phyloP scores from a whole-genome alignment of 1,140 invertebrate genomes.

The Atta colombica region DNA sequence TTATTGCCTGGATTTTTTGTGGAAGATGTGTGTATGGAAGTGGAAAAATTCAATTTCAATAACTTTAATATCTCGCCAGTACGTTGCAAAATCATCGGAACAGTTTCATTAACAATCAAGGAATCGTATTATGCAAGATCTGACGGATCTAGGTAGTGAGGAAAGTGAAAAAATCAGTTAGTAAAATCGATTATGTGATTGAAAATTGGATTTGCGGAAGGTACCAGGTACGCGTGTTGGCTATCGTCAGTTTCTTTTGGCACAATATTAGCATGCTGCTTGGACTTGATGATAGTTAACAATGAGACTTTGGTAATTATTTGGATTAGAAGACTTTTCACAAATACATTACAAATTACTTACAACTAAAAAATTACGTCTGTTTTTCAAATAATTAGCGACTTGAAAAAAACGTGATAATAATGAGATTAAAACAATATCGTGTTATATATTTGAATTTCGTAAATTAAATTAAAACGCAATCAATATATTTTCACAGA shows the following conservation, averaged over 20 bases:
- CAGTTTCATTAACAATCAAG: neutral
- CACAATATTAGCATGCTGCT: slow-evolving; percentile 57
- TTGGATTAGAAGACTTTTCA: neutral
- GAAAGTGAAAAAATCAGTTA: slow-evolving; percentile 16
- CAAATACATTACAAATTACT: slow-evolving; percentile 2
- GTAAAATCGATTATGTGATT: slow-evolving; percentile 44
- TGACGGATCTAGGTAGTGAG: slow-evolving; percentile 18
- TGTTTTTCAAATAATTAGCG: neutral
- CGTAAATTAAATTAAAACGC: neutral
- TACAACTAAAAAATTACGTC: neutral
- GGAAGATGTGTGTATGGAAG: neutral
- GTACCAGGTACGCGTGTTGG: slow-evolving; percentile 35
- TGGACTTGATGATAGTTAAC: slow-evolving; percentile 11
- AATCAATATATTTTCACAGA: neutral
- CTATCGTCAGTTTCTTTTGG: slow-evolving; percentile 60
- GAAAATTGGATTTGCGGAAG: slow-evolving; percentile 12
- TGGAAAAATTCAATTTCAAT: slow-evolving; percentile 26
- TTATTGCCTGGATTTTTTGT: slow-evolving; percentile 23
- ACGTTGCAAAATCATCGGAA: slow-evolving; percentile 56
- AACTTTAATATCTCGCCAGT: neutral
- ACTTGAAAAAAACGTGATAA: neutral
- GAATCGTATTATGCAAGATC: neutral
- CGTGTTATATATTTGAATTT: neutral
- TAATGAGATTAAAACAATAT: neutral
- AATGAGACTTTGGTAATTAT: neutral